phyloP scores from a whole-genome alignment of 2,113 vertebrate genomes.

The Podiceps cristatus region DNA sequence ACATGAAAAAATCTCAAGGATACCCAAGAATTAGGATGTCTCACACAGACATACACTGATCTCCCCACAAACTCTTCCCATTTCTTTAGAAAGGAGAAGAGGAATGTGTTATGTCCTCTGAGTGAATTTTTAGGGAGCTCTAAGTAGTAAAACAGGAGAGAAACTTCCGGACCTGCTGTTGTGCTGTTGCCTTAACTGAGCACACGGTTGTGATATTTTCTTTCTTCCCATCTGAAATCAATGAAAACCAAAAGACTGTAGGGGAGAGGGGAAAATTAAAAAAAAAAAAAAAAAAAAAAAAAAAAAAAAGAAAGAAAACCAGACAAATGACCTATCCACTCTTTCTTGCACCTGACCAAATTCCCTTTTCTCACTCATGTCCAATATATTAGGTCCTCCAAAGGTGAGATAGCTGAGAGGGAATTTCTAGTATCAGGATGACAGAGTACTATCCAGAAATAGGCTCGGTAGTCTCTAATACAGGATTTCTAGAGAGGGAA shows the following conservation, averaged over 20 bases:
- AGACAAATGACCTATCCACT: neutral
- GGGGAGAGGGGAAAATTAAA: neutral
- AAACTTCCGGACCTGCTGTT: neutral
- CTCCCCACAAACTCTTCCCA: neutral
- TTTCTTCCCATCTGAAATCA: neutral
- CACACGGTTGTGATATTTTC: neutral
- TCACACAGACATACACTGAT: neutral
- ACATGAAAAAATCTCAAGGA: neutral
- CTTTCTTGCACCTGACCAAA: neutral
- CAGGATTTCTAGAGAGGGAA: neutral
- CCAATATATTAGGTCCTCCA: neutral
- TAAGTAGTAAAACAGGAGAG: neutral
- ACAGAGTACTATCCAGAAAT: neutral
- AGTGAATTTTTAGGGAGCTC: neutral
- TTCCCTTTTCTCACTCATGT: neutral
- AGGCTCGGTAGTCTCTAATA: neutral
- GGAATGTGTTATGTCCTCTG: neutral
- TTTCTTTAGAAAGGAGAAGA: neutral
- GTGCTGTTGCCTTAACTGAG: neutral
- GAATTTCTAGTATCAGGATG: neutral
- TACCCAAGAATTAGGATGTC: neutral
- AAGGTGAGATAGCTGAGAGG: neutral
- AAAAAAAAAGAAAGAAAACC: neutral
- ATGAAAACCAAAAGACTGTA: neutral
- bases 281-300: neutral